phyloP scores from a whole-genome alignment of 2,113 vertebrate species.

The Cardinalis cardinalis region DNA sequence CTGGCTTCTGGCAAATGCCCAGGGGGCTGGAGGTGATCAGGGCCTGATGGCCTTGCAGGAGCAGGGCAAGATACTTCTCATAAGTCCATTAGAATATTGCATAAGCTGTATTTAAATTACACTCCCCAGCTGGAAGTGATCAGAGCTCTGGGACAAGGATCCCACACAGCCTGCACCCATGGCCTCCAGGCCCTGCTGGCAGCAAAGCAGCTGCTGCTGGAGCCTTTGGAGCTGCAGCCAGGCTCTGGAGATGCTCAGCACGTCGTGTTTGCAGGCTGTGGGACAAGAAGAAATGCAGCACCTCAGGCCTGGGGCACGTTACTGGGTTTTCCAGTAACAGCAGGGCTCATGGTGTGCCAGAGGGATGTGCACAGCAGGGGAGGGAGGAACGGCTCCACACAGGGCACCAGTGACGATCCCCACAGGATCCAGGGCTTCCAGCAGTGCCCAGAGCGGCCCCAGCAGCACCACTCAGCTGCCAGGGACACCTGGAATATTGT shows the following conservation, averaged over 20 bases:
- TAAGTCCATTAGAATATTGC: neutral
- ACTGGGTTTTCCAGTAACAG: neutral
- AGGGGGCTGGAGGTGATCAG: neutral
- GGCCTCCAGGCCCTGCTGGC: neutral
- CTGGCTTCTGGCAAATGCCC: neutral
- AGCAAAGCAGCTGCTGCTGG: neutral
- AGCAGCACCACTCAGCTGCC: neutral
- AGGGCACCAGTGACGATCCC: neutral
- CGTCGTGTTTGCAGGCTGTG: rapidly evolving
- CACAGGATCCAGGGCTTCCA: neutral
- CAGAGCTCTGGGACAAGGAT: neutral
- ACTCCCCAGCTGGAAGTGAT: neutral
- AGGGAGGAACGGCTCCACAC: neutral
- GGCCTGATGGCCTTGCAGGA: neutral
- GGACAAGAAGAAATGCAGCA: neutral
- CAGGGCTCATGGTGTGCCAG: neutral
- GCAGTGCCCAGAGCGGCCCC: neutral
- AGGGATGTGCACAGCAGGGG: neutral
- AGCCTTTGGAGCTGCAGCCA: neutral
- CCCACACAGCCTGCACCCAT: rapidly evolving
- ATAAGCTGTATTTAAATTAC: neutral
- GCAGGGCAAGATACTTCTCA: neutral
- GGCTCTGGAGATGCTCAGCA: neutral
- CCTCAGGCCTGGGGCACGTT: neutral
- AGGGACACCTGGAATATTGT: neutral